phyloP scores from a whole-genome alignment of 2,797 vertebrate species.

The Amblyraja radiata region DNA sequence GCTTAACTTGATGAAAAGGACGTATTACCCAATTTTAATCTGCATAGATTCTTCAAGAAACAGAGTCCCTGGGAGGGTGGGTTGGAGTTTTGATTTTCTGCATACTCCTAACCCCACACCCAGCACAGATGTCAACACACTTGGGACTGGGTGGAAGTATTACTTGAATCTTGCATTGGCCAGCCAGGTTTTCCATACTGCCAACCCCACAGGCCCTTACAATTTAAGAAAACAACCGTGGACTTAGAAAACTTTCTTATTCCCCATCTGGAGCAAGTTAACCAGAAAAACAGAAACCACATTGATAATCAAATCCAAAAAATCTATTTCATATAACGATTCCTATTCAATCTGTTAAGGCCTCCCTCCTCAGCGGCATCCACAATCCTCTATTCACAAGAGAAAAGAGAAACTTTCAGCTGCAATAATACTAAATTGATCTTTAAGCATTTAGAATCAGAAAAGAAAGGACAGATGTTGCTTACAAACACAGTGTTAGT shows the following conservation, averaged over 20 bases:
- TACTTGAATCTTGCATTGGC: no score
- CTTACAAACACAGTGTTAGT: neutral
- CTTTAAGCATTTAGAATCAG: neutral
- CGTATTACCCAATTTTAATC: no score
- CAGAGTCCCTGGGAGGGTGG: no score
- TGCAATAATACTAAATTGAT: neutral
- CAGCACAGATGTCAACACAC: no score
- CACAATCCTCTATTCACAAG: no score
- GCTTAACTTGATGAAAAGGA: no score
- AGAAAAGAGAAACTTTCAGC: neutral
- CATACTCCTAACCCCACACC: no score
- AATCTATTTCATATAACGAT: neutral
- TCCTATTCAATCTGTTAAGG: neutral
- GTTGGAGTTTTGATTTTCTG: no score
- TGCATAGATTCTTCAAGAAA: no score
- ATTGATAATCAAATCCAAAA: neutral
- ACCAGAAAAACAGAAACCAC: neutral
- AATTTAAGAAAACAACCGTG: neutral
- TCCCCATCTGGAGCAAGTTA: neutral
- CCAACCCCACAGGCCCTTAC: no score
- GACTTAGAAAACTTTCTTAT: neutral
- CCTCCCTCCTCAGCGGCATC: neutral
- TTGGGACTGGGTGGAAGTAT: no score
- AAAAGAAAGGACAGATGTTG: neutral
- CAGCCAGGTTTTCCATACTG: no score